These are phyloP conservation scores for Litocranius walleri DNA, from an alignment of 2,113 vertebrate genomes.

Conservation along the genomic window DNA sequence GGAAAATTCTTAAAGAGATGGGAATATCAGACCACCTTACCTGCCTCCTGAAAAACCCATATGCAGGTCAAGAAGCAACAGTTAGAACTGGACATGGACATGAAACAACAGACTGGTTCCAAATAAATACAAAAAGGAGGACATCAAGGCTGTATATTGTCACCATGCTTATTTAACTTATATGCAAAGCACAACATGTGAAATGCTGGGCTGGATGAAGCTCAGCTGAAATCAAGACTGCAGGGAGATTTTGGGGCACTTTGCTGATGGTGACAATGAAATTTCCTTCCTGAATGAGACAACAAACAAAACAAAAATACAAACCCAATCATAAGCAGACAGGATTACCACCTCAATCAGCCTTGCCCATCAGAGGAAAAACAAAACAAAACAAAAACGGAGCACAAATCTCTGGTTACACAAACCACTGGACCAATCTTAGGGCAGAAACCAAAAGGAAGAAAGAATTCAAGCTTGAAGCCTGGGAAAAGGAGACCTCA, in stretches of 20 bases:
- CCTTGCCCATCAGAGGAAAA: neutral
- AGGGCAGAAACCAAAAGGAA: neutral
- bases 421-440: neutral
- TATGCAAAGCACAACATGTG: neutral
- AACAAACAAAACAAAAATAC: neutral
- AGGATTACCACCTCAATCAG: neutral
- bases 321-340: neutral
- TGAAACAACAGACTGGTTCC: neutral
- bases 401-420: neutral
- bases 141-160: neutral
- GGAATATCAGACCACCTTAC: neutral
- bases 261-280: neutral
- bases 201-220: neutral
- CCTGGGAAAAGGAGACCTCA: neutral
- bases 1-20: neutral
- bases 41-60: neutral
- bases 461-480: neutral
- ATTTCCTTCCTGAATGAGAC: neutral
- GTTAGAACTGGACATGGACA: neutral
- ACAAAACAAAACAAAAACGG: neutral
- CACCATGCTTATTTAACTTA: neutral
- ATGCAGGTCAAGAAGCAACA: neutral
- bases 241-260: neutral
- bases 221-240: neutral
- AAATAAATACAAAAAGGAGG: neutral